phyloP scores from a whole-genome alignment of 2,888 invertebrate species.

The Tetranychus truncatus region DNA sequence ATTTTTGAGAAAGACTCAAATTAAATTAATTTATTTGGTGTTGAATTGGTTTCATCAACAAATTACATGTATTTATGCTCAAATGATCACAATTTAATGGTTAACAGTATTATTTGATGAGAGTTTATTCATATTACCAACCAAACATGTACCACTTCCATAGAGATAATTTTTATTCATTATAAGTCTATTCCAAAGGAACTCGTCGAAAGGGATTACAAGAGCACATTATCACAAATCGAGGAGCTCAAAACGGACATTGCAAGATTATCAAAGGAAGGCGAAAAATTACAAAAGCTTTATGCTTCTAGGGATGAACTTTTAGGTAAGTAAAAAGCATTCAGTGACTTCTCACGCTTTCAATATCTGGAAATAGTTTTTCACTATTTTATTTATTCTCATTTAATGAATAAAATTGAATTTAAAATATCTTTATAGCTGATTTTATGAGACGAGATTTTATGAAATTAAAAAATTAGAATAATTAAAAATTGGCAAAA shows the following conservation, averaged over 20 bases:
- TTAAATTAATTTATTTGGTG: too few relatives aligned
- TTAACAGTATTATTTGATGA: background rate
- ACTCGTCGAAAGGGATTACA: conserved; percentile 27
- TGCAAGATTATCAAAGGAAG: conserved; percentile 26
- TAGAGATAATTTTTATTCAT: background rate
- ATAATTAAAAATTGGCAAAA: too few relatives aligned
- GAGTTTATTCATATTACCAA: background rate
- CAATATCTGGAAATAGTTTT: background rate
- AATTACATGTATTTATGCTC: too few relatives aligned
- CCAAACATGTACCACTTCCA: background rate
- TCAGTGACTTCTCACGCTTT: background rate
- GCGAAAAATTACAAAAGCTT: conserved; percentile 33
- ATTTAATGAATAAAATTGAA: too few relatives aligned
- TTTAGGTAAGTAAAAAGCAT: conserved; percentile 31
- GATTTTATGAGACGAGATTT: too few relatives aligned
- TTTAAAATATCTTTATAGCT: too few relatives aligned
- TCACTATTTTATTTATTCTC: too few relatives aligned
- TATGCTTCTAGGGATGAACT: conserved; percentile 36
- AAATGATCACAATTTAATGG: too few relatives aligned
- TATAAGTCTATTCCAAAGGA: conserved; percentile 25
- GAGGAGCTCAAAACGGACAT: conserved; percentile 27
- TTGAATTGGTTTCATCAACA: too few relatives aligned
- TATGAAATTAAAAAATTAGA: too few relatives aligned
- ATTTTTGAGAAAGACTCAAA: too few relatives aligned
- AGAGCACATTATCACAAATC: conserved; percentile 24